phyloP scores from a whole-genome alignment of 2,888 invertebrate genomes.

The Ephialtes manifestator region DNA sequence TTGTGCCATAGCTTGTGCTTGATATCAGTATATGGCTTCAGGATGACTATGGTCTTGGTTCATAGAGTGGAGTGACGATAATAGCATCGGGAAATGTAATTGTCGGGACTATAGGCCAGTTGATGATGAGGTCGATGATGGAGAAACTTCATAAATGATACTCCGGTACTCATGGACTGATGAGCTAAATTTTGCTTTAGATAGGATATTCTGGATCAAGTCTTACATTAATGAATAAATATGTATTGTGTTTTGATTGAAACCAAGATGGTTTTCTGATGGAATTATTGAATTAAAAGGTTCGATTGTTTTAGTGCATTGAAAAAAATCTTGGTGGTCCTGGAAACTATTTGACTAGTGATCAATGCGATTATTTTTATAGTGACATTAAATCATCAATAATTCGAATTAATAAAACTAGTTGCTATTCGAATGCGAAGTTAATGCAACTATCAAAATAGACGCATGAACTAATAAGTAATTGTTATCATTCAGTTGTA shows the following conservation, averaged over 20 bases:
- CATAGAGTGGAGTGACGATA: constrained; percentile 44
- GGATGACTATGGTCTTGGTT: constrained; percentile 46
- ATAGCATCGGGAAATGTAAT: constrained; percentile 64
- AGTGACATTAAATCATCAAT: too few species aligned
- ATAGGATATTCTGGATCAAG: neutral
- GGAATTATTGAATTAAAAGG: too few species aligned
- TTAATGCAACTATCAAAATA: too few species aligned
- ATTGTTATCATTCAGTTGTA: too few species aligned
- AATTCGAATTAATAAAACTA: too few species aligned
- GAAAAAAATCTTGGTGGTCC: too few species aligned
- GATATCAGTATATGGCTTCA: constrained; percentile 51
- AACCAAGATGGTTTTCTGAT: neutral
- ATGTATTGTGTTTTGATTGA: neutral
- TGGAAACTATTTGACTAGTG: too few species aligned
- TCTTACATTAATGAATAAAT: neutral
- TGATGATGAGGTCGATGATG: constrained; percentile 51
- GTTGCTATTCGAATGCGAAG: too few species aligned
- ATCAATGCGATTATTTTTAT: too few species aligned
- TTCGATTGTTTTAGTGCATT: too few species aligned
- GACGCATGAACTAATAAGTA: too few species aligned
- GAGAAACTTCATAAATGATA: too few species aligned
- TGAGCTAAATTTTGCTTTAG: constrained; percentile 7
- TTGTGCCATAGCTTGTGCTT: constrained; percentile 23
- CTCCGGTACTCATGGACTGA: neutral
- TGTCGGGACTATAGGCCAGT: constrained; percentile 61